A percentile compares a stretch with the other conserved stretches of the same genome.
phyloP scores from a whole-genome alignment of 2,113 vertebrate genomes.

The Amblyornis subalaris region DNA sequence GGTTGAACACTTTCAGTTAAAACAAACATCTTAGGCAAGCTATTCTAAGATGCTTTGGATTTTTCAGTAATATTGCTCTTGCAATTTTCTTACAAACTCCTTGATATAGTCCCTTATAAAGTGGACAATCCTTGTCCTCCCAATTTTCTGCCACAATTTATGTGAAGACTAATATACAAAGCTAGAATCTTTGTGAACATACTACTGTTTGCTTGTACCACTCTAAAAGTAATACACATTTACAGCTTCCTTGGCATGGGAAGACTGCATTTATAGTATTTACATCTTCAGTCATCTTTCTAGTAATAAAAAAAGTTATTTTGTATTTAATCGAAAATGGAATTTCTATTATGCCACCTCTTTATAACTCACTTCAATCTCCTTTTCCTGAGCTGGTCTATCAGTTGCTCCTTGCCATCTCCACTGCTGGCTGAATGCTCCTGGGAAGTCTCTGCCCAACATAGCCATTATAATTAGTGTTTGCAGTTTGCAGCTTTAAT shows the following conservation, averaged over 20 bases:
- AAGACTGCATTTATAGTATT: neutral
- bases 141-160: neutral
- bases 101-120: neutral
- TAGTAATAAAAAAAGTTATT: neutral
- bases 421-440: neutral
- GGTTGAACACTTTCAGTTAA: neutral
- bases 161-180: neutral
- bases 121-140: neutral
- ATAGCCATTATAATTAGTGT: neutral
- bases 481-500: neutral
- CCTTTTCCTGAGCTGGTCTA: neutral
- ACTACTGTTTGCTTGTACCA: neutral
- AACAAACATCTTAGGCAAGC: constrained; percentile 1
- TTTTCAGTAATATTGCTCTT: neutral
- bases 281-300: constrained; percentile 1
- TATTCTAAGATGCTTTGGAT: constrained; percentile 28
- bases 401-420: neutral
- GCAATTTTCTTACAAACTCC: neutral
- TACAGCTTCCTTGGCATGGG: neutral
- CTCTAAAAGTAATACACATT: neutral
- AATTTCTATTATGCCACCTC: neutral
- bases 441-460: neutral
- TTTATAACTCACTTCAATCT: neutral
- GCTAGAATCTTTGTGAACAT: constrained; percentile 2
- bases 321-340: neutral